Conservation (phyloP, 2,113 vertebrate species). For the Xenotilapia leptura region DNA sequence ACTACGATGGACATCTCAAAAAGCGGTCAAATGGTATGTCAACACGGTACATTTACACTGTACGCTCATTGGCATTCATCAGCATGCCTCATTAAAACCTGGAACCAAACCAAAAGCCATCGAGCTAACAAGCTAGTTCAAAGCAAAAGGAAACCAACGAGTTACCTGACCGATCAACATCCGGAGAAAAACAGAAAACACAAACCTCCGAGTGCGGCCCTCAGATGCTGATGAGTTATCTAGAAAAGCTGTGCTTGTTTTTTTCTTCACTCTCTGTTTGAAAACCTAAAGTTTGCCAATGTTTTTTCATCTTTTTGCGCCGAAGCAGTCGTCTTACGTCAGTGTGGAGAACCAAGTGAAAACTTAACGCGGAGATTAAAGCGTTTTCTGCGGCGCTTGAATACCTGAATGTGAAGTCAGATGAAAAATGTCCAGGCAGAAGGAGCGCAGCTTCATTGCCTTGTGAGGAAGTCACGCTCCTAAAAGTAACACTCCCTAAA, state of each 20-base stretch:
- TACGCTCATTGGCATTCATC: background rate
- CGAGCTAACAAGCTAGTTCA: background rate
- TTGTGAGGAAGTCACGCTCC: conserved; percentile 46
- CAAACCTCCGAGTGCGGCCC: background rate
- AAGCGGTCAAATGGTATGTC: background rate
- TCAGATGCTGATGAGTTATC: background rate
- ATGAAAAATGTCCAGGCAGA: conserved; percentile 23
- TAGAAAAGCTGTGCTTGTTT: background rate
- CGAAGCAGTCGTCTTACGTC: background rate
- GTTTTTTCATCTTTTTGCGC: background rate
- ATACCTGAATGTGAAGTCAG: conserved; percentile 18
- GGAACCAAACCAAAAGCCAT: background rate
- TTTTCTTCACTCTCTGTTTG: background rate
- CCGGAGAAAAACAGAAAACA: background rate
- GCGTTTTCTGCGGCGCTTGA: background rate
- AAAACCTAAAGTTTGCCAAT: background rate
- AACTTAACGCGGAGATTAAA: background rate
- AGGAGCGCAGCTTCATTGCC: background rate
- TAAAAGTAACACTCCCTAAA: background rate
- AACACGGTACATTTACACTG: background rate
- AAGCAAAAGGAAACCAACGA: background rate
- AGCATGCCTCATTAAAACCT: conserved; percentile 5
- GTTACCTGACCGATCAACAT: background rate
- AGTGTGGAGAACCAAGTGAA: background rate
- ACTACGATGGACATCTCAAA: background rate